Evolutionary conservation across 1,140 invertebrate genomes (phyloP), one percentile per base, ranked within the genome.

Genomic region (Galendromus occidentalis): DNA sequence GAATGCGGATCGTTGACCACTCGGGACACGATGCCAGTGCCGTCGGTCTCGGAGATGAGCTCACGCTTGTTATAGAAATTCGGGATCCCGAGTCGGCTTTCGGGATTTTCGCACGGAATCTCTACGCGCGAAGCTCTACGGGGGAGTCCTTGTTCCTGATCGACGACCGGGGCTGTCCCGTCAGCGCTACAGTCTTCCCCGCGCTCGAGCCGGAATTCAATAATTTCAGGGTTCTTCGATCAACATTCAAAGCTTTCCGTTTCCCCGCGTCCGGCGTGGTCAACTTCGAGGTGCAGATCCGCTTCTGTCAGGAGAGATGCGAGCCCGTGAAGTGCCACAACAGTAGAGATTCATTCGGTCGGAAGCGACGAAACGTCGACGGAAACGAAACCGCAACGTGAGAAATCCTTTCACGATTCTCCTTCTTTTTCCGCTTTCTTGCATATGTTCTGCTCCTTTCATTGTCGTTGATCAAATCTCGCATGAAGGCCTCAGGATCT

Each of bases 251-350:
- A 69, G 79, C 79, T 25, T 80, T 80, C 71, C 70, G 79, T 9
- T 80, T 80, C 69, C 78, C 79, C 29, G 77, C 78, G 18, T 79
- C 79, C 7, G 76, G 79, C 1, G 73, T 75, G 17, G 78, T 80
- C 45, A 79, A 80, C 69, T 80, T 80, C 68, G 77, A 79, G 41
- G 79, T 77, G 12, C 79, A 78, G n/a, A 76, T 80, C n/a, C 72
- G 77, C 45, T 80, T 80, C 71, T 80, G 79, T 68, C 78, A 78
- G 66, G 78, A 80, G 42, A 67, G 72, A 25, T 80, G 79, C 68
- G 73, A 76, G 69, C 77, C 77, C 66, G 76, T 80, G 70, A 70
- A 69, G 45, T 70, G 44, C 65, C 22, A 65, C 55, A 28, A 20
- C 41, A 41, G 28, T 7, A 66, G 64, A 66, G 51, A 33, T 7